phyloP scores from a whole-genome alignment of 2,888 invertebrate species.

The Eristalis intricaria region DNA sequence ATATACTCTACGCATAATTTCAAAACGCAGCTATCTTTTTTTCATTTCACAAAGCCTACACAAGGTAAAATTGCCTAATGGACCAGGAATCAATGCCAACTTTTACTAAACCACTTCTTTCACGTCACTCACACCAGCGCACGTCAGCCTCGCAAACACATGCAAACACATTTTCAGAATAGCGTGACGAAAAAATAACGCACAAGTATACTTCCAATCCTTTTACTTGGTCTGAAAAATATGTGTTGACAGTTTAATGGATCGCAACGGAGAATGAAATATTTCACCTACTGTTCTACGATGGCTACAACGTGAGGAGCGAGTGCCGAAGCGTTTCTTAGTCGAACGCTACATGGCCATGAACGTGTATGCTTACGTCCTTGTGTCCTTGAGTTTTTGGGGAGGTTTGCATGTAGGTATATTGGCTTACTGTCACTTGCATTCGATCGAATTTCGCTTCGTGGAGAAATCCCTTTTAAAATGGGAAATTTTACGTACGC shows the following conservation, averaged over 20 bases:
- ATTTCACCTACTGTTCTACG: not conserved
- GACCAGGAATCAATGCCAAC: slow-evolving; percentile 52
- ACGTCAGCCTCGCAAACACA: not conserved
- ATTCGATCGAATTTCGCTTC: not conserved
- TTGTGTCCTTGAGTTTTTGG: not conserved
- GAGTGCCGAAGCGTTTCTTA: not conserved
- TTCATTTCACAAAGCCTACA: not conserved
- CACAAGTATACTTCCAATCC: slow-evolving; percentile 42
- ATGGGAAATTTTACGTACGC: not conserved
- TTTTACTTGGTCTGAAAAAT: slow-evolving; percentile 72
- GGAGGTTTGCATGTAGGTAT: not conserved
- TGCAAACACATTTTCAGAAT: slow-evolving; percentile 17
- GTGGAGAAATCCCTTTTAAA: not conserved
- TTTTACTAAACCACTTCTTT: slow-evolving; percentile 19
- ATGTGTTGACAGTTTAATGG: slow-evolving; percentile 77
- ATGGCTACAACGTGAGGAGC: not conserved
- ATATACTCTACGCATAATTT: not conserved
- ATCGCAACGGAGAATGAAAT: slow-evolving; percentile 71
- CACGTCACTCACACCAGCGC: not conserved
- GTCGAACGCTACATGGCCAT: not conserved
- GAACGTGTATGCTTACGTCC: not conserved
- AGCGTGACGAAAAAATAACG: slow-evolving; percentile 14
- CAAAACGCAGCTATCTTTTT: not conserved
- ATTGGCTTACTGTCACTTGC: slow-evolving; percentile 20
- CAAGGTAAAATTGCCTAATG: slow-evolving; percentile 45